Conservation (phyloP, 2,797 vertebrate genomes). For the Rallus crepitans region DNA sequence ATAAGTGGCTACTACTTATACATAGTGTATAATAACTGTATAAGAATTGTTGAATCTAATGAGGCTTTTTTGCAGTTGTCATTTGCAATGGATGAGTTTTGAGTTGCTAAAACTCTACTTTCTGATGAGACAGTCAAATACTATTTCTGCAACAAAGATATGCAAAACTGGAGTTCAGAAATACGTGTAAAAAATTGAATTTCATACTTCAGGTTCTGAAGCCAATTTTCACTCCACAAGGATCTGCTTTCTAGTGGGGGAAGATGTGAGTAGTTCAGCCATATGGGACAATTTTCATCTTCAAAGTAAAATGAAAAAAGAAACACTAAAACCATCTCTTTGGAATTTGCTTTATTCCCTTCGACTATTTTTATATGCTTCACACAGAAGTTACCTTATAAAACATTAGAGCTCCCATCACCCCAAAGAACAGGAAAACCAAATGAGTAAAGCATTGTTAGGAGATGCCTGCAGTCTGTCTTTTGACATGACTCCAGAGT, state of each 20-base stretch:
- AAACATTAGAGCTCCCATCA: neutral
- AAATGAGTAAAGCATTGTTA: neutral
- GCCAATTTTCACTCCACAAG: conserved; percentile 45
- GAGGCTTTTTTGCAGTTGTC: neutral
- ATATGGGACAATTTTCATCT: conserved; percentile 45
- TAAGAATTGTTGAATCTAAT: neutral
- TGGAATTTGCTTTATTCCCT: neutral
- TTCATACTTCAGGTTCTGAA: conserved; percentile 25
- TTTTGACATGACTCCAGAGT: neutral
- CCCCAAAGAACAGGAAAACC: neutral
- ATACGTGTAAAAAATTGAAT: neutral
- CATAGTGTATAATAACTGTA: neutral
- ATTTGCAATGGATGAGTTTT: neutral
- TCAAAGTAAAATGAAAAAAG: neutral
- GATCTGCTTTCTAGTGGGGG: neutral
- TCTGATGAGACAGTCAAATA: neutral
- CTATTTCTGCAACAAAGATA: conserved; percentile 14
- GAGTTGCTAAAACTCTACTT: neutral
- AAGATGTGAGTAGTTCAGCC: conserved; percentile 38
- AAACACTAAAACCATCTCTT: neutral
- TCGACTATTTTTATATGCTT: neutral
- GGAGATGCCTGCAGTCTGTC: neutral
- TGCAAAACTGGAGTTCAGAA: conserved; percentile 23
- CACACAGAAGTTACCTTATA: neutral
- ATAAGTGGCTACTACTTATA: too few relatives aligned